Conservation (phyloP, 2,888 invertebrate genomes). For the Acronicta psi region DNA sequence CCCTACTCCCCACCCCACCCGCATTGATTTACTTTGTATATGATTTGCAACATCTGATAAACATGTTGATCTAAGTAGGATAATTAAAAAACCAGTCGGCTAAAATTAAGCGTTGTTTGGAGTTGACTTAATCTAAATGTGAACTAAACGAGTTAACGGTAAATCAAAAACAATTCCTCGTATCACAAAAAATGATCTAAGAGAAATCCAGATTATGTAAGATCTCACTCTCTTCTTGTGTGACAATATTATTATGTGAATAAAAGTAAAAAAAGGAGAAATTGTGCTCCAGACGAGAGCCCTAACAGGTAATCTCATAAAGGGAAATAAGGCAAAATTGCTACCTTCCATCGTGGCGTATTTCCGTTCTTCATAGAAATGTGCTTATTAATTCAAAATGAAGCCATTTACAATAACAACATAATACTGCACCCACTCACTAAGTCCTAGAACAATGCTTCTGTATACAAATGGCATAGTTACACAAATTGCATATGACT, state of each 20-base stretch:
- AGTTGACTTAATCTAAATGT: no score
- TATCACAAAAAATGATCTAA: no score
- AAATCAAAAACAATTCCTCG: no score
- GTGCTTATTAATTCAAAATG: constrained; percentile 11
- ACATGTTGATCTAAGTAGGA: constrained; percentile 22
- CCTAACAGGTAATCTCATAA: no score
- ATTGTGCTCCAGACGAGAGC: accelerated
- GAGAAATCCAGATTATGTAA: no score
- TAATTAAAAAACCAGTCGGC: no score
- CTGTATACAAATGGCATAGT: constrained; percentile 21
- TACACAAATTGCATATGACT: constrained; percentile 32
- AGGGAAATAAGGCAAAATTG: not conserved
- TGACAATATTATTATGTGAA: no score
- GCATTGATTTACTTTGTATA: constrained; percentile 9
- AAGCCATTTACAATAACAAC: constrained; percentile 9
- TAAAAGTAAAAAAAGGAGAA: no score
- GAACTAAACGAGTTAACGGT: no score
- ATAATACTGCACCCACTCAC: constrained; percentile 6
- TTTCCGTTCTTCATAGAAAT: constrained; percentile 10
- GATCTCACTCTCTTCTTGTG: no score
- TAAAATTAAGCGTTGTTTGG: no score
- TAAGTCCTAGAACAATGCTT: constrained; percentile 11
- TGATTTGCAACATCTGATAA: constrained; percentile 7
- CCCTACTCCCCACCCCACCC: constrained; percentile 22
- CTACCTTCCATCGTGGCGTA: not conserved